Conservation (phyloP, 2,797 vertebrate species). For the Okamejei kenojei region DNA sequence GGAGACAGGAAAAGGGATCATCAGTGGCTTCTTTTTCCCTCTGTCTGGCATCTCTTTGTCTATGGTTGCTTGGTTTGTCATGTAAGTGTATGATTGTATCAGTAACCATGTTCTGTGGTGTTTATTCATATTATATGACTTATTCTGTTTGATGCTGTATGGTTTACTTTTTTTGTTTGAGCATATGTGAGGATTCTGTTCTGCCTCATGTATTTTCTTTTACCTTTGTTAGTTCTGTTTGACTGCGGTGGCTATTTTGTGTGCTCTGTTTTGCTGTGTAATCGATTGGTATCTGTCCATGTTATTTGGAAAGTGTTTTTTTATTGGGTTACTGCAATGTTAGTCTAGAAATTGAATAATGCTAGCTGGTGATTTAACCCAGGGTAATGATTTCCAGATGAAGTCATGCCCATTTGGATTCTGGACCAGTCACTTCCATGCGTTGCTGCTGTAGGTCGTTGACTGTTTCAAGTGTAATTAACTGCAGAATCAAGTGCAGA, state of each 20-base stretch:
- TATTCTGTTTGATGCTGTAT: neutral
- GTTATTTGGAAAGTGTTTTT: neutral
- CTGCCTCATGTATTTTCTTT: neutral
- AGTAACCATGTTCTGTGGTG: neutral
- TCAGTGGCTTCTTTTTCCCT: too few species aligned
- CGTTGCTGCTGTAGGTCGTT: too few species aligned
- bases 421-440: too few species aligned
- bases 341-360: too few species aligned
- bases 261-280: neutral
- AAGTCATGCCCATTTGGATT: too few species aligned
- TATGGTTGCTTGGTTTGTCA: neutral
- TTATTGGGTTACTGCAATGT: neutral
- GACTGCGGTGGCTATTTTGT: neutral
- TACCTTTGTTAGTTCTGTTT: neutral
- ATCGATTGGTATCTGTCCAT: neutral
- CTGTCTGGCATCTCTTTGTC: neutral
- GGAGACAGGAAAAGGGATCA: too few species aligned
- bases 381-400: too few species aligned
- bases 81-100: neutral
- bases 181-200: neutral
- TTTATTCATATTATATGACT: neutral
- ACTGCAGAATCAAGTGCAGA: too few species aligned
- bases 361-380: too few species aligned
- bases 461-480: too few species aligned
- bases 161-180: neutral